phyloP scores from a whole-genome alignment of 1,140 invertebrate species.

The Monomorium pharaonis region DNA sequence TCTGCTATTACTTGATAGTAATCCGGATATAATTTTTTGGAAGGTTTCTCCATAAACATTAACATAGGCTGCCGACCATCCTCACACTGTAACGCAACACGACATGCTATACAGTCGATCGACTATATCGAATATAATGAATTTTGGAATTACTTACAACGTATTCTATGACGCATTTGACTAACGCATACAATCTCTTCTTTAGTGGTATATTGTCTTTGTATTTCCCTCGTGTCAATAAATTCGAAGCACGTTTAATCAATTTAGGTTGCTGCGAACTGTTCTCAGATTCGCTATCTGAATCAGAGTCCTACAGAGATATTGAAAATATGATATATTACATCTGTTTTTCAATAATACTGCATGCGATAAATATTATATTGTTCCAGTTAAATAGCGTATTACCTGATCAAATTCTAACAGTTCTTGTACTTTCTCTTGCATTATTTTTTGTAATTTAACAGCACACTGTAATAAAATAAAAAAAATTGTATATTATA shows the following conservation, averaged over 20 bases:
- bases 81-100: slow-evolving; percentile 86
- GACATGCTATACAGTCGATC: slow-evolving; percentile 23
- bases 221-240: slow-evolving; percentile 86
- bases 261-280: slow-evolving; percentile 82
- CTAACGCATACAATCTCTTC: slow-evolving; percentile 90
- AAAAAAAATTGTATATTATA: background rate
- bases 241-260: slow-evolving; percentile 85
- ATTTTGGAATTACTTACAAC: slow-evolving; percentile 86
- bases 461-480: slow-evolving; percentile 88
- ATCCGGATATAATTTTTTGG: slow-evolving; percentile 97
- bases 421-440: slow-evolving; percentile 93
- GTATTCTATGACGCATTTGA: slow-evolving; percentile 92
- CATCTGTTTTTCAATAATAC: background rate
- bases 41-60: slow-evolving; percentile 98
- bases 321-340: background rate
- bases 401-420: slow-evolving; percentile 91
- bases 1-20: slow-evolving; percentile 97
- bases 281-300: slow-evolving; percentile 85
- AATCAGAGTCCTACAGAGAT: slow-evolving; percentile 85
- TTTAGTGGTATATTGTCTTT: slow-evolving; percentile 89
- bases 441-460: slow-evolving; percentile 93
- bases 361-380: background rate
- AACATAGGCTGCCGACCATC: slow-evolving; percentile 95
- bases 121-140: background rate
- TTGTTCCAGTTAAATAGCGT: background rate